Evolutionary conservation across 2,113 vertebrate species (phyloP), one percentile per base, ranked within the genome.

Genomic region (Corvus hawaiiensis): DNA sequence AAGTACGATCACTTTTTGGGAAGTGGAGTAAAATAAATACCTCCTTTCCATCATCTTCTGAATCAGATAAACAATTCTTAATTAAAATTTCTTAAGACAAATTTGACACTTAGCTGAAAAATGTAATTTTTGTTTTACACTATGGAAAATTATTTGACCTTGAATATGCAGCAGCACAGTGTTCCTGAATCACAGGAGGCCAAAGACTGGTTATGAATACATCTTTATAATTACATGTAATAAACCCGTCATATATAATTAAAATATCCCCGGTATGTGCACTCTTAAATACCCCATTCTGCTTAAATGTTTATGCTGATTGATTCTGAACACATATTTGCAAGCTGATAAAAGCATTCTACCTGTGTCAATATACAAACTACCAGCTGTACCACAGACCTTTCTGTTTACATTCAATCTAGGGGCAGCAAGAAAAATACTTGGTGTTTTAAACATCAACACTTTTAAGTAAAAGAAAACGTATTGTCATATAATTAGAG

Each of bases 1-100:
- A 96, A 98, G 98, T 97, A 98, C 79, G 80, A 98, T 98, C 98
- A 98, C 96, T 96, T 98, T 98, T 98, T 97, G 95, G 96, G 95
- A 97, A 97, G 87, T 91, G 86, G 78, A 97, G 85, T 94, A 96
- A 98, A 98, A 97, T 91, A 98, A 97, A 98, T 96, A 95, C 44
- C 86, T 84, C 71, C 78, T 79, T 96, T 91, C 95, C 89, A 87
- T 92, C 94, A 84, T 79, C 58, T 96, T 90, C 82, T 92, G 85
- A 96, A 96, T 90, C 89, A 93, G 91, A 83, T 85, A 84, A 90
- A 67, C 84, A 96, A 95, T 39, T 94, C 84, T 90, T 97, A 96
- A 97, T 94, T 96, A 98, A 97, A 98, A 96, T 84, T 87, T 94
- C 66, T 67, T 64, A 93, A 90, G 81, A 22, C 17, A 41, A 39